phyloP scores from a whole-genome alignment of 2,888 invertebrate species.

The Oxytorus armatus region DNA sequence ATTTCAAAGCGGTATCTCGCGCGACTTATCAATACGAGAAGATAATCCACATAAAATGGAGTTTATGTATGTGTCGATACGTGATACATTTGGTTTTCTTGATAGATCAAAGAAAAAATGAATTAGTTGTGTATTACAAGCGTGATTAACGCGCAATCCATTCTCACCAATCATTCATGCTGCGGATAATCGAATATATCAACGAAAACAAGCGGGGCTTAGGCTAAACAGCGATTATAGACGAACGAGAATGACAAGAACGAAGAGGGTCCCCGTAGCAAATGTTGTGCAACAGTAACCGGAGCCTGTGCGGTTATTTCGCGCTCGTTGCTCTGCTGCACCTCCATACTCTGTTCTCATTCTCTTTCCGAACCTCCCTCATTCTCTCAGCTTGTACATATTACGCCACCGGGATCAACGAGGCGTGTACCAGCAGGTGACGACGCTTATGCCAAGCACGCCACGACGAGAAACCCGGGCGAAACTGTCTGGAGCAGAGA shows the following conservation, averaged over 20 bases:
- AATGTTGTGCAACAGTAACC: conserved; percentile 40
- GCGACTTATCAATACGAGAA: too few relatives aligned
- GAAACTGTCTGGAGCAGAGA: conserved; percentile 73
- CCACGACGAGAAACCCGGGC: conserved; percentile 69
- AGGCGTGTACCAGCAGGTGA: conserved; percentile 76
- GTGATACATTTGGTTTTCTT: neutral
- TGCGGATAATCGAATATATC: conserved; percentile 21
- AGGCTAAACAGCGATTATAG: conserved; percentile 49
- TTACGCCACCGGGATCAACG: conserved; percentile 70
- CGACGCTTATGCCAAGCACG: conserved; percentile 76
- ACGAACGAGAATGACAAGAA: conserved; percentile 39
- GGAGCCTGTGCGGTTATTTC: conserved; percentile 64
- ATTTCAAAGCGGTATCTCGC: too few relatives aligned
- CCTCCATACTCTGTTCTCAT: conserved; percentile 13
- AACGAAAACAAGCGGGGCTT: conserved; percentile 43
- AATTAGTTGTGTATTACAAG: neutral
- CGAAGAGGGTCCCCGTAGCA: conserved; percentile 39
- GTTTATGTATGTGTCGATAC: too few relatives aligned
- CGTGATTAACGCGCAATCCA: neutral
- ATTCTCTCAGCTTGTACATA: conserved; percentile 14
- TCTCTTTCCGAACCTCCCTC: neutral
- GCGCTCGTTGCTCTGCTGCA: conserved; percentile 57
- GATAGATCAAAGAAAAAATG: neutral
- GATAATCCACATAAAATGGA: too few relatives aligned
- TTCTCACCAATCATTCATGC: conserved; percentile 16